Evolutionary conservation across 1,140 invertebrate genomes (phyloP).

Genomic region (Cyclargus thomasi): DNA sequence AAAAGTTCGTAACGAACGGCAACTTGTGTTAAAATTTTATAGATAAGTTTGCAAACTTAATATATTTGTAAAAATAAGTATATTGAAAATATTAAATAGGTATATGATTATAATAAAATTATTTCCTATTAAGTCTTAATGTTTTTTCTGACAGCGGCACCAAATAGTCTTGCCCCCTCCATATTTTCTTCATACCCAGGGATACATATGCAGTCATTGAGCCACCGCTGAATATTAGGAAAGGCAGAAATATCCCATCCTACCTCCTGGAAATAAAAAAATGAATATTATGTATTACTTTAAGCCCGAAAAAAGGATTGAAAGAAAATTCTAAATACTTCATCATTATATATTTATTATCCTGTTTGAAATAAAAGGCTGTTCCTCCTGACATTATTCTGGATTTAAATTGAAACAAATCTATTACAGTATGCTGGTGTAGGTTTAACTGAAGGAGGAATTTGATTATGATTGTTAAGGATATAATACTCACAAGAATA

Average conservation of each 20-base stretch:
- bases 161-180: slow-evolving; percentile 74
- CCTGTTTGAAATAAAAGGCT: no score
- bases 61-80: slow-evolving; percentile 21
- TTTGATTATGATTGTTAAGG: no score
- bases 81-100: slow-evolving; percentile 30
- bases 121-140: slow-evolving; percentile 55
- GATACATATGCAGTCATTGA: slow-evolving; percentile 75
- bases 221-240: slow-evolving; percentile 80
- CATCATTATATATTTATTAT: no score
- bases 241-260: slow-evolving; percentile 81
- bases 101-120: slow-evolving; percentile 32
- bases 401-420: no score
- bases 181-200: slow-evolving; percentile 75
- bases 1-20: slow-evolving; percentile 82
- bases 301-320: no score
- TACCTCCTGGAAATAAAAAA: slow-evolving; percentile 72
- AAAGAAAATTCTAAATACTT: no score
- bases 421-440: no score
- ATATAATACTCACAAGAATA: slow-evolving; percentile 72
- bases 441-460: no score
- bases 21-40: slow-evolving; percentile 80
- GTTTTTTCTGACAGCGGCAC: slow-evolving; percentile 74
- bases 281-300: not conserved
- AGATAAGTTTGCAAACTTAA: slow-evolving; percentile 23
- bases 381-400: no score